Evolutionary conservation across 1,140 invertebrate species (phyloP), one percentile per base, ranked within the genome.

Genomic region (Rhagoletis zephyria): DNA sequence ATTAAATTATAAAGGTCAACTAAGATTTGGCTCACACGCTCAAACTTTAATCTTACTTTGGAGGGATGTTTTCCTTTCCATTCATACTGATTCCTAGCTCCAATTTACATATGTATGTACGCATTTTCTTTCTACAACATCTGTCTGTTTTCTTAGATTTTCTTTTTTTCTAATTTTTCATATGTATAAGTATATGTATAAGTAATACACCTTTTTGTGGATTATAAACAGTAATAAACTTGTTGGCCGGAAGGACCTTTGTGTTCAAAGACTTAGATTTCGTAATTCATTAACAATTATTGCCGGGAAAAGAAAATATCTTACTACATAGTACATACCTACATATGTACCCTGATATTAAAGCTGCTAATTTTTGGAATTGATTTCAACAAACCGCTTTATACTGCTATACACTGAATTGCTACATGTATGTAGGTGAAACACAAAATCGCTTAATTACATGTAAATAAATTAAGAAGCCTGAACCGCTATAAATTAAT

Each of bases 21-120:
- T 48, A 48, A 42, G 7, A 45, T 74, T 9, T 10, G 67, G 30
- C 40, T n/a, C 42, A 74, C 42, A 14, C 16, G 61, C 12, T 74
- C 40, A 48, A 74, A 74, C 14, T 45, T 74, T 10, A 40, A 48
- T 74, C 16, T 45, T 45, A 42, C 42, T 74, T 45, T 70, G 67
- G 67, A 70, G 45, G 67, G 48, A 77, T n/a, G 56, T 56, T n/a
- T 51, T 19, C 48, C 16, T 30, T n/a, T n/a, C 2, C 48, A 59
- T 81, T 48, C 48, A 81, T 56, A 81, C 48, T 81, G 74, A 81
- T 56, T 67, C 74, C 19, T 3, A 81, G 74, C 74, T 56, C 19
- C 56, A 81, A 81, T 56, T 19, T 51, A 81, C 45, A 56, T 81
- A 81, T 42, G 14, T 81, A 81, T 56, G 10, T 12, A 19, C 51